Conservation (phyloP, 2,113 vertebrate genomes). For the Otus sunia region DNA sequence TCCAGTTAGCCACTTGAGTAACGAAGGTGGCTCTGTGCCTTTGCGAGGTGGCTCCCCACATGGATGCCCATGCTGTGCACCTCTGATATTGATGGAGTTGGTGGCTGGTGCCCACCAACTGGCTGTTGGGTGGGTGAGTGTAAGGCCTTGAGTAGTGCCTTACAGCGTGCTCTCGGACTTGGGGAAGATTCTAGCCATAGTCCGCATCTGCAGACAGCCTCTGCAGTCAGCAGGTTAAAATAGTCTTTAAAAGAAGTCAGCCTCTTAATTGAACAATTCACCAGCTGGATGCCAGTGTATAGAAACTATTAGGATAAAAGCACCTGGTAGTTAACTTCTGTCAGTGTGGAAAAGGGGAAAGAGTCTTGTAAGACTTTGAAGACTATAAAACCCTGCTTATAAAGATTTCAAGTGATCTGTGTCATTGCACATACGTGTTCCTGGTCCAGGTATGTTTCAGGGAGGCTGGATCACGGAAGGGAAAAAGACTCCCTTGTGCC, state of each 20-base stretch:
- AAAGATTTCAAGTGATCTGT: background rate
- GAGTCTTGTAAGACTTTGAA: background rate
- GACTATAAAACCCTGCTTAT: background rate
- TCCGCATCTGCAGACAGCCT: background rate
- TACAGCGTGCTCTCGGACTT: background rate
- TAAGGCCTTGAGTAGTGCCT: background rate
- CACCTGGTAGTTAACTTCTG: background rate
- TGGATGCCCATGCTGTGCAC: background rate
- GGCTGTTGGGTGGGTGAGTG: background rate
- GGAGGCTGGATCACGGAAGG: background rate
- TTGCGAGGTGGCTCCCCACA: background rate
- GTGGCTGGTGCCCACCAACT: background rate
- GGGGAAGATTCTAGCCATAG: background rate
- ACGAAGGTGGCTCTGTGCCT: background rate
- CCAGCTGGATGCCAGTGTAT: background rate
- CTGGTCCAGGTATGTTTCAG: background rate
- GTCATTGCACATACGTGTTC: background rate
- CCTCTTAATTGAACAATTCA: background rate
- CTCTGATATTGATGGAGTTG: background rate
- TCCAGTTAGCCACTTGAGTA: background rate
- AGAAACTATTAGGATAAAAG: background rate
- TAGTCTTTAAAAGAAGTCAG: background rate
- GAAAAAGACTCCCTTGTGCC: background rate
- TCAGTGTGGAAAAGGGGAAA: background rate
- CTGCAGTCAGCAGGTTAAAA: background rate